Conservation (phyloP, 1,140 invertebrate species). For the Linepithema humile region DNA sequence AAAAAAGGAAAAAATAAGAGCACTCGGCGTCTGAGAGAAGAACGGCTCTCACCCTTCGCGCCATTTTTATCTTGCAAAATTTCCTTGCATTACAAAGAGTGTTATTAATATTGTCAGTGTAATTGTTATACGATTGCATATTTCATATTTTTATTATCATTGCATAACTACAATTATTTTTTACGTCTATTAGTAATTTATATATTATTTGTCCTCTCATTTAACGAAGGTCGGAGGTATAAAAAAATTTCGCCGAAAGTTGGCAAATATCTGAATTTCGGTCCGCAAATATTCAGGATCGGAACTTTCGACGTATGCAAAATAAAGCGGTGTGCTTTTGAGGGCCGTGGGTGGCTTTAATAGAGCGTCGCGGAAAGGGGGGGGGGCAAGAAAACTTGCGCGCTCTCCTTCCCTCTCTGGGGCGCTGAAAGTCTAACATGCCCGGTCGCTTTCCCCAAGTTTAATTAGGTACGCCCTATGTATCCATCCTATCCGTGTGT, state of each 20-base stretch:
- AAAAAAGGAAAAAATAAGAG: not conserved
- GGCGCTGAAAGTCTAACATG: conserved; percentile 35
- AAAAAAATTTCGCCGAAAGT: not conserved
- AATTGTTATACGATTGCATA: not conserved
- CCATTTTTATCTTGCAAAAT: not conserved
- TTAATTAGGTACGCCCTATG: conserved; percentile 53
- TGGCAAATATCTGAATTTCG: not conserved
- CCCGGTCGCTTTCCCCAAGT: conserved; percentile 41
- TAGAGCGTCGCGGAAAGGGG: not conserved
- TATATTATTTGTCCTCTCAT: not conserved
- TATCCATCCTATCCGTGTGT: conserved; percentile 35
- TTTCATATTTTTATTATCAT: not conserved
- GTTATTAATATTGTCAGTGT: not conserved
- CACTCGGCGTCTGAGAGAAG: not conserved
- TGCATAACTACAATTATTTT: not conserved
- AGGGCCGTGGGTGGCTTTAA: conserved; percentile 21
- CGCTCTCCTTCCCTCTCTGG: not conserved
- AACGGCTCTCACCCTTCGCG: not conserved
- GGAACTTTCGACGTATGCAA: not conserved
- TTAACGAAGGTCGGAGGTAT: not conserved
- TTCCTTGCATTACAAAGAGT: not conserved
- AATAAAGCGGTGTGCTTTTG: not conserved
- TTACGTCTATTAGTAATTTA: not conserved
- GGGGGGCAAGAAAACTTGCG: conserved; percentile 12
- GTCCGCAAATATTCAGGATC: too few relatives aligned